These are phyloP conservation scores for Delia radicum DNA, from an alignment of 1,140 invertebrate genomes.

Conservation along the genomic window DNA sequence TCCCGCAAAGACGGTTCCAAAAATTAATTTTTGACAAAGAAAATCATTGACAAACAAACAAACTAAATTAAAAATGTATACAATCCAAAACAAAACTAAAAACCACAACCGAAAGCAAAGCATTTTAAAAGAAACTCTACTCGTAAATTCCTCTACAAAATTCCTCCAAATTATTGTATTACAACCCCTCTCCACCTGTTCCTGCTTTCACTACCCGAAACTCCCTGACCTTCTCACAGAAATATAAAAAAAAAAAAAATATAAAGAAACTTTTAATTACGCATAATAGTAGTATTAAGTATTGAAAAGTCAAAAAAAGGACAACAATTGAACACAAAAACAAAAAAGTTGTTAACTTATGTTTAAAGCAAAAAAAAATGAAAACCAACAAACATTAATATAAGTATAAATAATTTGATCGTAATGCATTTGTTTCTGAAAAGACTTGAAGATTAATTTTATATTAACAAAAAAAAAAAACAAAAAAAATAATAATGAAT, in stretches of 20 bases:
- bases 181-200: neutral
- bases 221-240: neutral
- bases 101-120: neutral
- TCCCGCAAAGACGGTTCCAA: conserved; percentile 57
- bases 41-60: conserved; percentile 25
- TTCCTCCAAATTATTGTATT: neutral
- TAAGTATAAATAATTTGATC: conserved; percentile 32
- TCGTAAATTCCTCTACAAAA: too few relatives aligned
- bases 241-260: neutral
- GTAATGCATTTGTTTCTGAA: conserved; percentile 54
- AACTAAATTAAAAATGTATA: conserved; percentile 6
- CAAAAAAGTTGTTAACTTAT: neutral
- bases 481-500: neutral
- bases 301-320: neutral
- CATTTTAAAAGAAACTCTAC: neutral
- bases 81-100: neutral
- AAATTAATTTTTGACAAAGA: conserved; percentile 40
- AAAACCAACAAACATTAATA: conserved; percentile 27
- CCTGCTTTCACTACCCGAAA: neutral
- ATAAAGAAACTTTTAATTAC: conserved; percentile 18
- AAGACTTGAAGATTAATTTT: conserved; percentile 54
- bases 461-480: conserved; percentile 42
- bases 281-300: conserved; percentile 4
- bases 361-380: neutral
- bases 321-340: conserved; percentile 4